Evolutionary conservation across 2,797 vertebrate species (phyloP).

Genomic region (Cichlasoma orientale): DNA sequence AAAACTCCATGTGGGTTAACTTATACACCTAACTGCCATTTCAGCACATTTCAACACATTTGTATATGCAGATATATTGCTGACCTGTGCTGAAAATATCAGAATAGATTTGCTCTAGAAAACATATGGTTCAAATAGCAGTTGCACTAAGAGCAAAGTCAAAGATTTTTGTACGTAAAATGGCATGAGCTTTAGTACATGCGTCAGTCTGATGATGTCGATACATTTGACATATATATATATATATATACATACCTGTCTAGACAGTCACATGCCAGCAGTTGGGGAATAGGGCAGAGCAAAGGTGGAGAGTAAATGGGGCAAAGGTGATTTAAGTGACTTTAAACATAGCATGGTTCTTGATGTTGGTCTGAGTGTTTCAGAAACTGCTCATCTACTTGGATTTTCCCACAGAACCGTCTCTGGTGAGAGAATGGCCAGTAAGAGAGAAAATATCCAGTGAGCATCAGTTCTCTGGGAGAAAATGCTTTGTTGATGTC

Average conservation of each 20-base stretch:
- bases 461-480: neutral
- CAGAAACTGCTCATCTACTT: neutral
- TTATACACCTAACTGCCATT: constrained; percentile 48
- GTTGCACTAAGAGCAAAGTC: constrained; percentile 18
- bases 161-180: constrained; percentile 9
- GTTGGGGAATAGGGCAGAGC: neutral
- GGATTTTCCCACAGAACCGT: neutral
- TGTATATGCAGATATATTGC: constrained; percentile 52
- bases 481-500: neutral
- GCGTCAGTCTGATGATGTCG: constrained; percentile 35
- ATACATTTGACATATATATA: constrained; percentile 12
- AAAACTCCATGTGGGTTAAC: constrained; percentile 55
- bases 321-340: neutral
- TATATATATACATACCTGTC: neutral
- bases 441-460: neutral
- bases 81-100: constrained; percentile 55
- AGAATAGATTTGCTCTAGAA: constrained; percentile 33
- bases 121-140: constrained; percentile 41
- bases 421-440: too few relatives aligned
- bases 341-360: neutral
- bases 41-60: constrained; percentile 58
- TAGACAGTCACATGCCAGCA: neutral
- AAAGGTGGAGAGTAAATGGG: too few relatives aligned
- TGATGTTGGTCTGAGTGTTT: neutral
- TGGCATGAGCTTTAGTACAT: constrained; percentile 22